Percentiles rank a stretch among this genome's conserved stretches.
Evolutionary conservation across 1,140 invertebrate species (phyloP).

Genomic region (Cydia fagiglandana): DNA sequence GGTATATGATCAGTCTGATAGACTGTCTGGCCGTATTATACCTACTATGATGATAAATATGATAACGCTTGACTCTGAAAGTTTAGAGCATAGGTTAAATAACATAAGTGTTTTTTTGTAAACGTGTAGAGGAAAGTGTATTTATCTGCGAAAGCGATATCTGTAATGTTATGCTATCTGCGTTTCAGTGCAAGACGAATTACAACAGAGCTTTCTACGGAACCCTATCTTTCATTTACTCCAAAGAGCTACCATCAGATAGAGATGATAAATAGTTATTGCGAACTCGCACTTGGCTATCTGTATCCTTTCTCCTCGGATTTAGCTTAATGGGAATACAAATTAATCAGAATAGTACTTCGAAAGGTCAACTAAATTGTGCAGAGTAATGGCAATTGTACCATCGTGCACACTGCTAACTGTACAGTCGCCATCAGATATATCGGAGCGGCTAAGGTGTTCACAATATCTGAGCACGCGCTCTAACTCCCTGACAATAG

Average conservation of each 20-base stretch:
- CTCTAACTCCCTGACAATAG: too few species aligned
- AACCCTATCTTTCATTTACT: constrained; percentile 44
- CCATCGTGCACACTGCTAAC: not conserved
- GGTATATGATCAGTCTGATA: too few species aligned
- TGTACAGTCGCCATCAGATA: too few species aligned
- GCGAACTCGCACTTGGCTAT: constrained; percentile 40
- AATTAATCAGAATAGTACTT: constrained; percentile 8
- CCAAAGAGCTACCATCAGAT: constrained; percentile 43
- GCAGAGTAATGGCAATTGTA: not conserved
- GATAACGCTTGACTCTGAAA: too few species aligned
- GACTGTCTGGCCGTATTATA: too few species aligned
- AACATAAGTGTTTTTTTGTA: too few species aligned
- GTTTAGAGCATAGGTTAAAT: too few species aligned
- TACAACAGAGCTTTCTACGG: constrained; percentile 33
- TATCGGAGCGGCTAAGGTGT: too few species aligned
- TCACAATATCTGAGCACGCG: too few species aligned
- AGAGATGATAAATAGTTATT: constrained; percentile 50
- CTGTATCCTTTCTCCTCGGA: constrained; percentile 44
- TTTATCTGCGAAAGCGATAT: not conserved
- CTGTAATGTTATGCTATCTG: not conserved
- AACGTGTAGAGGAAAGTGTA: not conserved
- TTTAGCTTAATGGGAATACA: constrained; percentile 19
- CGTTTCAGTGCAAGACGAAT: not conserved
- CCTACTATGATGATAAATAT: too few species aligned
- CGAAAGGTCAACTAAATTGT: constrained; percentile 9